Percentiles rank a stretch among this genome's conserved stretches.
phyloP scores from a whole-genome alignment of 1,140 invertebrate species.

The Trialeurodes vaporariorum region DNA sequence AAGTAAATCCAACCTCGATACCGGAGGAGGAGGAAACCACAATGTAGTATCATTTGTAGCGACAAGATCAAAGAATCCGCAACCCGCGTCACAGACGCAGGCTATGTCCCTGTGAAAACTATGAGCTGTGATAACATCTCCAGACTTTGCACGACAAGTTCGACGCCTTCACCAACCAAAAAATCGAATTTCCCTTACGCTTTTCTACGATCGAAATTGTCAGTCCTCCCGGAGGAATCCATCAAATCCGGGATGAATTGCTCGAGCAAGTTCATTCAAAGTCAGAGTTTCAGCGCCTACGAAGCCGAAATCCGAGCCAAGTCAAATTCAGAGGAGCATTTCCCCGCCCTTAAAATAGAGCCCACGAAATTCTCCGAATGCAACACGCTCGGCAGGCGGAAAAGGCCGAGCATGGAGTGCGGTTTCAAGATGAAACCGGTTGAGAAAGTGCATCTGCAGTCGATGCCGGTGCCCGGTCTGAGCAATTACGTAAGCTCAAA shows the following conservation, averaged over 20 bases:
- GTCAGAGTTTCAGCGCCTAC: constrained; percentile 9
- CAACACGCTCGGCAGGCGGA: constrained; percentile 35
- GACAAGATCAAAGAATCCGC: constrained; percentile 28
- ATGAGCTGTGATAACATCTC: constrained; percentile 50
- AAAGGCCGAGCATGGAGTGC: constrained; percentile 26
- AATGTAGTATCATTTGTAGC: no score
- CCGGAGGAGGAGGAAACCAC: constrained; percentile 20
- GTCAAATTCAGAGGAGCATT: constrained; percentile 38
- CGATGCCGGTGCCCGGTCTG: no score
- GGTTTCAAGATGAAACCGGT: constrained; percentile 4
- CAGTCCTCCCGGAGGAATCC: constrained; percentile 59
- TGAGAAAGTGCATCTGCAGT: constrained; percentile 1
- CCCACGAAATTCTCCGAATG: constrained; percentile 29
- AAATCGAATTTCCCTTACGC: constrained; percentile 63
- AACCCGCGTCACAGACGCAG: constrained; percentile 27
- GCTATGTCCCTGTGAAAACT: constrained; percentile 42
- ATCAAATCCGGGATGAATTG: constrained; percentile 19
- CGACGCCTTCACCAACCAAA: constrained; percentile 20
- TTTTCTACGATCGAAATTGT: constrained; percentile 58
- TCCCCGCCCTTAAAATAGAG: constrained; percentile 34
- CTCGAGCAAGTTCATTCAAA: not conserved
- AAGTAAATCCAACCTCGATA: constrained; percentile 36
- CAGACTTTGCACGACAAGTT: constrained; percentile 33
- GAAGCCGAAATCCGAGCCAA: constrained; percentile 36
- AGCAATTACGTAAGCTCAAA: constrained; percentile 60